Conservation (phyloP, 2,797 vertebrate genomes). For the Sarcophilus harrisii region DNA sequence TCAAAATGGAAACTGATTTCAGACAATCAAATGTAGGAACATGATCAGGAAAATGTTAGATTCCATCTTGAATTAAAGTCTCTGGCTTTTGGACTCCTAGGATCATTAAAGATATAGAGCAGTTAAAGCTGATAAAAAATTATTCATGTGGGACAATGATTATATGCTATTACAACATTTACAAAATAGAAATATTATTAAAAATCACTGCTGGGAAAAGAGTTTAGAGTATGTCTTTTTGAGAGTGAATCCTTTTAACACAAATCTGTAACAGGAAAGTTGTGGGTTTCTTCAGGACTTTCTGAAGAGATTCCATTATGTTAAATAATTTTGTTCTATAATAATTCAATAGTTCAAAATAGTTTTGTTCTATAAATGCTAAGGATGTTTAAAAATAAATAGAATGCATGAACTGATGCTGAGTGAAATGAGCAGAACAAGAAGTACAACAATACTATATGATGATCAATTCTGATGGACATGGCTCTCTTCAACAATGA, state of each 20-base stretch:
- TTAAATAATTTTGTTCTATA: neutral
- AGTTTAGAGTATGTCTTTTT: neutral
- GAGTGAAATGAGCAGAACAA: too few species aligned
- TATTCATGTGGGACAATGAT: neutral
- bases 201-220: neutral
- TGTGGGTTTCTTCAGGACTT: slow-evolving; percentile 3
- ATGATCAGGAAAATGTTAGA: neutral
- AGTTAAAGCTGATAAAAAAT: neutral
- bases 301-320: slow-evolving; percentile 23
- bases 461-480: too few species aligned
- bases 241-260: neutral
- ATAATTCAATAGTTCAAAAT: too few species aligned
- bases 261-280: neutral
- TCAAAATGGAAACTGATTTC: neutral
- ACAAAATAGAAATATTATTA: neutral
- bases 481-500: too few species aligned
- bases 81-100: neutral
- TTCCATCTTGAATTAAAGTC: neutral
- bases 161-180: neutral
- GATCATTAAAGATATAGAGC: neutral
- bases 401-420: neutral
- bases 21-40: neutral
- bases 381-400: neutral
- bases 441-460: too few species aligned
- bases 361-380: neutral